These are phyloP conservation scores for Tribolium castaneum DNA, from an alignment of 1,140 invertebrate genomes.

Conservation along the genomic window DNA sequence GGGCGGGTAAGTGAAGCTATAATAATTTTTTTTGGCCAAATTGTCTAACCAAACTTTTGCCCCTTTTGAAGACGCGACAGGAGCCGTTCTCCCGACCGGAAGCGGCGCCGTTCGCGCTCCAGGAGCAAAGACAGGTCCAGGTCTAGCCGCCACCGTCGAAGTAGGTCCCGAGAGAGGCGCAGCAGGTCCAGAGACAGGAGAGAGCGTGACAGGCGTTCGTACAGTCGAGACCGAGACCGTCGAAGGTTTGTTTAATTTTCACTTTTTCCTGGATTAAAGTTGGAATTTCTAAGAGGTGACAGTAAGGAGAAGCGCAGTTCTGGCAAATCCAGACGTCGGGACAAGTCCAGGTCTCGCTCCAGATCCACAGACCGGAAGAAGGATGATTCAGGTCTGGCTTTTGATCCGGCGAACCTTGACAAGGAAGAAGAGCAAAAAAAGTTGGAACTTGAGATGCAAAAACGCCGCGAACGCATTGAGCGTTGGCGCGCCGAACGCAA, in stretches of 20 bases:
- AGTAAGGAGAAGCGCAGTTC: constrained; percentile 67
- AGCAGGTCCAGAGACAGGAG: constrained; percentile 63
- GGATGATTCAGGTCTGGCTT: constrained; percentile 67
- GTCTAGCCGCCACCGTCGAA: constrained; percentile 64
- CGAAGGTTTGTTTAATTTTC: constrained; percentile 57
- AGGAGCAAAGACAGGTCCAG: constrained; percentile 69
- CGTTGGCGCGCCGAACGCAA: constrained; percentile 91
- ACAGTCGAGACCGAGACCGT: constrained; percentile 65
- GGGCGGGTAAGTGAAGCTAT: constrained; percentile 51
- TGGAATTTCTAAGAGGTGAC: constrained; percentile 59
- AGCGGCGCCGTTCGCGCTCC: constrained; percentile 73
- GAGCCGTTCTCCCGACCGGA: constrained; percentile 71
- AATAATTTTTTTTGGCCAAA: not conserved
- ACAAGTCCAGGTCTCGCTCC: constrained; percentile 62
- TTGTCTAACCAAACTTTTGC: constrained; percentile 40
- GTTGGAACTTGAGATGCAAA: constrained; percentile 96
- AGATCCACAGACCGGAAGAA: constrained; percentile 66
- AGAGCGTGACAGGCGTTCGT: constrained; percentile 59
- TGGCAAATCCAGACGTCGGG: constrained; percentile 51
- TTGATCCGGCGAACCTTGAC: constrained; percentile 79
- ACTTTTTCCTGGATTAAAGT: too few relatives aligned
- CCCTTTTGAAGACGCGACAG: constrained; percentile 62
- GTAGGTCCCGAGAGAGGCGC: constrained; percentile 66
- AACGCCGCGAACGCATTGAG: constrained; percentile 92
- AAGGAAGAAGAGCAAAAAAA: constrained; percentile 90